phyloP scores from a whole-genome alignment of 2,113 vertebrate species.

The Numida meleagris region DNA sequence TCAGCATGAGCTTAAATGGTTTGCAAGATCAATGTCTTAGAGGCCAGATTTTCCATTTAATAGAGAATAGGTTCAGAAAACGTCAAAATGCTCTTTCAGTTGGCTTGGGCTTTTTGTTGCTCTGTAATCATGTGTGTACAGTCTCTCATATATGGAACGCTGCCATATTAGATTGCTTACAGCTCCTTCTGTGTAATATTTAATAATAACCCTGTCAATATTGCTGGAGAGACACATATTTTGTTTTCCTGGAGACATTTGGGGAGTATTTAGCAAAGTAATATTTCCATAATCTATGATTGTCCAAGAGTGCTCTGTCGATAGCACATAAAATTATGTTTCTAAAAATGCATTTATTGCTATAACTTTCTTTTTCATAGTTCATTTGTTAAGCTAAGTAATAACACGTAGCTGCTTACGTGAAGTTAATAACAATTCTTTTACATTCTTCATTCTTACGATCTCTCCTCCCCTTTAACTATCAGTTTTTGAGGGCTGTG shows the following conservation, averaged over 20 bases:
- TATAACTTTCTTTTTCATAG: not conserved
- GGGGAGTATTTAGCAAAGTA: constrained; percentile 16
- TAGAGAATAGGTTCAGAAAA: not conserved
- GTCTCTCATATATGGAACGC: not conserved
- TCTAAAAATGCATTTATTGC: constrained; percentile 30
- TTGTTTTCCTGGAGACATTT: constrained; percentile 23
- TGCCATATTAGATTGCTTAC: not conserved
- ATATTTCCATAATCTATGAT: constrained; percentile 47
- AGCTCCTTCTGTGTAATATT: not conserved
- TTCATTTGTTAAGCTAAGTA: constrained; percentile 25
- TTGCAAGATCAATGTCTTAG: not conserved
- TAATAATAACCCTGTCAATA: constrained; percentile 12
- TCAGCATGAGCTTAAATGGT: not conserved
- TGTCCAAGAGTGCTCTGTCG: not conserved
- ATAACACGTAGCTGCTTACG: not conserved
- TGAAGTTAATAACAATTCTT: not conserved
- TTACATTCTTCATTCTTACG: not conserved
- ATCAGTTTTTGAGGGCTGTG: not conserved
- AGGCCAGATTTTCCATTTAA: not conserved
- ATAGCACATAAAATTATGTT: not conserved
- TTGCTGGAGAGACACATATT: not conserved
- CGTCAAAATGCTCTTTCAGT: not conserved
- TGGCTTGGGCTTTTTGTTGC: not conserved
- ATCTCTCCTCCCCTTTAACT: not conserved
- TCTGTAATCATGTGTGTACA: not conserved